Base-by-base conservation (phyloP, 2,888 invertebrate species). In the Automeris io region DNA sequence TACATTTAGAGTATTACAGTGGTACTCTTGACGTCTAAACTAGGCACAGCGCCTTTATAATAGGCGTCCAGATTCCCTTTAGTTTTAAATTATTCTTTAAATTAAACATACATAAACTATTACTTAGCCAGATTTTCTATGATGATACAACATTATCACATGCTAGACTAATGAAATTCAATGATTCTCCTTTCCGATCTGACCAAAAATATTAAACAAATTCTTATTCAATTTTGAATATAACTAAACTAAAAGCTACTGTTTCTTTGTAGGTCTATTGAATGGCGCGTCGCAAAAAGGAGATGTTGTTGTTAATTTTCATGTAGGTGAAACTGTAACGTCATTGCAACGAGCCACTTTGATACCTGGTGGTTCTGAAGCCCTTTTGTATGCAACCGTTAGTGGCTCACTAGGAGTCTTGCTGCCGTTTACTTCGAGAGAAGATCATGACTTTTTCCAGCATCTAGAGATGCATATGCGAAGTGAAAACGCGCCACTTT, bases 401-500 rank as follows among this genome's bases (percentile, higher is more conserved):
- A 96, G 97, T 43, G 99, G 98, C 2, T 92, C 96, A 0, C 94
- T 98, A 0, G 98, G 98, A 1, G 96, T 97, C 5, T 87, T 98
- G 24, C 93, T 98, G 12, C 97, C 98, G 0, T 98, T 98, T 65
- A 96, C 97, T 0, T 96, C 96, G 11, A 92, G 96, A 57, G 98
- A 99, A 87, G 99, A 99, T 76, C 98, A 97, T 58, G 99, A 99
- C 71, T 99, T 99, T 76, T 99, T 99, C 87, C 98, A 99, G 70
- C 98, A 99, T 82, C 87, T 99, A 46, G 99, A 99, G 79, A 99
- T 99, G 99, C 98, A 99, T 74, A 97, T 99, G 97, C 88, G 99
- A 36, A 95, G 97, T 48, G 99, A 99, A 76, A 95, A 98, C 78
- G 91, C 97, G 0, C 98, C 99, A 0, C 81, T 99, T 0, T 98